These are phyloP conservation scores for Zenarchopterus dispar DNA, from an alignment of 2,797 vertebrate genomes.

Conservation along the genomic window DNA sequence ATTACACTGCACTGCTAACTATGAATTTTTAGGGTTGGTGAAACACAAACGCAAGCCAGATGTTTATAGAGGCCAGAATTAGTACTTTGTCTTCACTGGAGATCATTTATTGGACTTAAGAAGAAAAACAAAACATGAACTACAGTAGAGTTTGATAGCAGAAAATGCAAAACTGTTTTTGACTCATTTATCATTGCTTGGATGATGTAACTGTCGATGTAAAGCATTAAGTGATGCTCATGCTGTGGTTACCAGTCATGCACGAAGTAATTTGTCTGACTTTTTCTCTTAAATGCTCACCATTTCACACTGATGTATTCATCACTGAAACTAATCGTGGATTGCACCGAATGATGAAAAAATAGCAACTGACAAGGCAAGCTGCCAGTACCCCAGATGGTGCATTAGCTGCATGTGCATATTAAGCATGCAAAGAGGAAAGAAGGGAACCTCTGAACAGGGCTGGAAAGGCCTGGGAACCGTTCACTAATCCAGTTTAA, in stretches of 20 bases:
- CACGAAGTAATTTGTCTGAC: not conserved
- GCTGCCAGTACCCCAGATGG: constrained; percentile 47
- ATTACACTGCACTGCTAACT: constrained; percentile 37
- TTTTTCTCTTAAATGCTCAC: constrained; percentile 5
- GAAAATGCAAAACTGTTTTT: constrained; percentile 13
- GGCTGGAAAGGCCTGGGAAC: too few species aligned
- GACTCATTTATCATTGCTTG: not conserved
- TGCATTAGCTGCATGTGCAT: constrained; percentile 36
- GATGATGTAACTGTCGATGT: constrained; percentile 1
- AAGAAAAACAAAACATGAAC: not conserved
- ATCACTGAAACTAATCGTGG: not conserved
- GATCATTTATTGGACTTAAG: constrained; percentile 6
- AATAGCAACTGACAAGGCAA: constrained; percentile 24
- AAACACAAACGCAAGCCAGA: constrained; percentile 40
- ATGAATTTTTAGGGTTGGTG: constrained; percentile 53
- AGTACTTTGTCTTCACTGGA: constrained; percentile 15
- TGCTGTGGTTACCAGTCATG: constrained; percentile 3
- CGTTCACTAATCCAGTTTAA: too few species aligned
- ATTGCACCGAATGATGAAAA: constrained; percentile 7
- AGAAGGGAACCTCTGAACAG: constrained; percentile 3
- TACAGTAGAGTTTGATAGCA: not conserved
- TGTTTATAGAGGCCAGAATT: constrained; percentile 42
- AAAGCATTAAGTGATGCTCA: constrained; percentile 4
- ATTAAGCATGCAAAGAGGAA: constrained; percentile 32
- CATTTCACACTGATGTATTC: constrained; percentile 3